phyloP scores from a whole-genome alignment of 1,140 invertebrate species.

The Eubasilissa regina region DNA sequence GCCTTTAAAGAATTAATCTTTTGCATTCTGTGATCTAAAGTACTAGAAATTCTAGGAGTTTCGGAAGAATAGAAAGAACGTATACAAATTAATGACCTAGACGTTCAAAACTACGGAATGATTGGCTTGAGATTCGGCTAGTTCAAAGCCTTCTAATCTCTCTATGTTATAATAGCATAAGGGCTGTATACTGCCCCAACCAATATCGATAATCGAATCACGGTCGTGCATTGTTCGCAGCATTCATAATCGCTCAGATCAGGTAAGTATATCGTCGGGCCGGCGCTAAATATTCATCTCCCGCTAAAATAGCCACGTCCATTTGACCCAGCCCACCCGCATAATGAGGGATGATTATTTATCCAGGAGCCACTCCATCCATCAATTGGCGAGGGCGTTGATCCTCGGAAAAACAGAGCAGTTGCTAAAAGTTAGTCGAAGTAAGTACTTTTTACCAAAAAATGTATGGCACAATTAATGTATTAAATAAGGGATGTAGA shows the following conservation, averaged over 20 bases:
- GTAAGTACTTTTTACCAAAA: no score
- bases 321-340: slow-evolving; percentile 20
- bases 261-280: slow-evolving; percentile 6
- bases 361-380: not conserved
- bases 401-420: not conserved
- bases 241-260: slow-evolving; percentile 1
- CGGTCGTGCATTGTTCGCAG: slow-evolving; percentile 4
- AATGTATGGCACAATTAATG: no score
- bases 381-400: not conserved
- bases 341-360: slow-evolving; percentile 34
- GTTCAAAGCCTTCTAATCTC: no score
- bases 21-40: no score
- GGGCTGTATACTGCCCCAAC: not conserved
- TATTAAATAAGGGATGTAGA: no score
- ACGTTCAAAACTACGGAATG: no score
- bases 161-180: no score
- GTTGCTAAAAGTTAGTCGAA: not conserved
- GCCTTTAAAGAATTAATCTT: no score
- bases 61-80: no score
- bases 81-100: no score
- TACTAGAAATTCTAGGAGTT: no score
- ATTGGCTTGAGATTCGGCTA: no score
- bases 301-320: slow-evolving; percentile 17
- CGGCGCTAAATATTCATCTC: slow-evolving; percentile 24
- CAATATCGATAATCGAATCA: slow-evolving; percentile 31